phyloP scores from a whole-genome alignment of 2,113 vertebrate genomes.

The Montifringilla adamsi region DNA sequence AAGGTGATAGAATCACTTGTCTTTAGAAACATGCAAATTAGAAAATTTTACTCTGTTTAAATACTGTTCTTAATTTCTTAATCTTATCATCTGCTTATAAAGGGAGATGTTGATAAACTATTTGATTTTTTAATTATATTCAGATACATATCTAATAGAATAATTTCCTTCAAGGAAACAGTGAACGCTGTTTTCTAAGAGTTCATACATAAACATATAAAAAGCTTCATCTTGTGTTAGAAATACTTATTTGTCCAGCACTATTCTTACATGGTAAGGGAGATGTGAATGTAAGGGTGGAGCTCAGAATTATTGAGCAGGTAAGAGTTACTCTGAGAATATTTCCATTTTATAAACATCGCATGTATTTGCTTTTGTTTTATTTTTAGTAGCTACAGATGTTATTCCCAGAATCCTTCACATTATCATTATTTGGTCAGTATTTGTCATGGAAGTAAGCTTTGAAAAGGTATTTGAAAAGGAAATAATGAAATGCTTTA shows the following conservation, averaged over 20 bases:
- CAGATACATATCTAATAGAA: neutral
- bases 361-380: neutral
- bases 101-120: neutral
- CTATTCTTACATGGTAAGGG: neutral
- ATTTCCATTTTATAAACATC: neutral
- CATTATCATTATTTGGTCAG: neutral
- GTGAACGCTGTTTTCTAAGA: neutral
- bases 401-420: neutral
- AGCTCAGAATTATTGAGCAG: neutral
- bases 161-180: neutral
- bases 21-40: neutral
- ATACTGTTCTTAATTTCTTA: neutral
- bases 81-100: neutral
- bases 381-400: neutral
- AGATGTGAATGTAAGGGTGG: neutral
- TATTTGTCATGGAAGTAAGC: neutral
- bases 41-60: neutral
- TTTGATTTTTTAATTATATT: neutral
- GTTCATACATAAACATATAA: neutral
- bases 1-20: neutral
- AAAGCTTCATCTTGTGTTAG: neutral
- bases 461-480: neutral
- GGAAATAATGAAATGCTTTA: neutral
- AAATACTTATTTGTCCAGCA: neutral
- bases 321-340: neutral